phyloP scores from a whole-genome alignment of 2,888 invertebrate species.

The Meiosimyza platycephala region DNA sequence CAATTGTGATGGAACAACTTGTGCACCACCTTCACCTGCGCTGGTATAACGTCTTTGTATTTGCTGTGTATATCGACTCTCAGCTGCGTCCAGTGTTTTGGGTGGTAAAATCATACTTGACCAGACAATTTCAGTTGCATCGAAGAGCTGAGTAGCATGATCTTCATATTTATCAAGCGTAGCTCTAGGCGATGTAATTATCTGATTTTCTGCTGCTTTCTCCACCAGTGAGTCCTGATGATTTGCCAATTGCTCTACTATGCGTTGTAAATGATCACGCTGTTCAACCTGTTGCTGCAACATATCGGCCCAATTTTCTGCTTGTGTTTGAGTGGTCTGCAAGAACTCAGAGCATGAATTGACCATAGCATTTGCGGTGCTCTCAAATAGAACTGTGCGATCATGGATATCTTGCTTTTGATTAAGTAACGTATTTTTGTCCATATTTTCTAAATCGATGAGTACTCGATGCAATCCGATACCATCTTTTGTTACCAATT shows the following conservation, averaged over 20 bases:
- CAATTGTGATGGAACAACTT: slow-evolving; percentile 68
- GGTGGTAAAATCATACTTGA: slow-evolving; percentile 47
- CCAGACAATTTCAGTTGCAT: slow-evolving; percentile 71
- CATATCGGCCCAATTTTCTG: slow-evolving; percentile 91
- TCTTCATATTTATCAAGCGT: slow-evolving; percentile 72
- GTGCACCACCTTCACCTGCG: slow-evolving; percentile 60
- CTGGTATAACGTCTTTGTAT: slow-evolving; percentile 66
- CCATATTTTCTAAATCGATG: slow-evolving; percentile 80
- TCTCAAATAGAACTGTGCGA: slow-evolving; percentile 93
- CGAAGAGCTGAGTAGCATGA: slow-evolving; percentile 79
- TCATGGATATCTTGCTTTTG: slow-evolving; percentile 92
- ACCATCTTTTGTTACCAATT: slow-evolving; percentile 91
- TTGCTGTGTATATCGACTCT: slow-evolving; percentile 73
- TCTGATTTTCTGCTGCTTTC: slow-evolving; percentile 67
- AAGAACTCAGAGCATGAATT: slow-evolving; percentile 95
- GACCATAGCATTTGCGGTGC: slow-evolving; percentile 96
- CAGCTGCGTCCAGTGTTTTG: slow-evolving; percentile 44
- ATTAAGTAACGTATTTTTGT: slow-evolving; percentile 75
- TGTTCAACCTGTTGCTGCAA: slow-evolving; percentile 96
- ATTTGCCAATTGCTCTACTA: slow-evolving; percentile 96
- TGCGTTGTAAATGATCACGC: slow-evolving; percentile 90
- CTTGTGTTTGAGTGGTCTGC: slow-evolving; percentile 88
- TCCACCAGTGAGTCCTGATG: slow-evolving; percentile 97
- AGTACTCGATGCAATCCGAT: slow-evolving; percentile 84
- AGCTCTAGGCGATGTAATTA: slow-evolving; percentile 53